Percentiles rank a stretch among this genome's conserved stretches.
Evolutionary conservation across 2,797 vertebrate species (phyloP).

Genomic region (Rhodeus uyekii): DNA sequence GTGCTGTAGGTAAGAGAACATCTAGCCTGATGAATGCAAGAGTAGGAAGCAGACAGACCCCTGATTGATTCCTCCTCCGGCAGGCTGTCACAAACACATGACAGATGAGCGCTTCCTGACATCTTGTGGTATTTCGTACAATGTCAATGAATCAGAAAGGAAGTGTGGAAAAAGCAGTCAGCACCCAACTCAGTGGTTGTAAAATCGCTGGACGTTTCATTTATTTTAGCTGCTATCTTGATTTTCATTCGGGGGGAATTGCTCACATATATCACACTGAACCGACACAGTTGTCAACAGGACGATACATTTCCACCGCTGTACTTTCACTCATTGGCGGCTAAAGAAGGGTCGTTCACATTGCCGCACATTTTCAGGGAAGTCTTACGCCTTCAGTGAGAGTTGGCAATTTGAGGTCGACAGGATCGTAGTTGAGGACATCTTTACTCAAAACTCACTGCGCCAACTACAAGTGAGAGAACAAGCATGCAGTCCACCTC

Average conservation of each 20-base stretch:
- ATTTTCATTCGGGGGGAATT: constrained; percentile 22
- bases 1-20: constrained; percentile 54
- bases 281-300: constrained; percentile 15
- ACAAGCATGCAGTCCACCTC: neutral
- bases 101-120: constrained; percentile 19
- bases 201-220: constrained; percentile 19
- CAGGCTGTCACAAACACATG: constrained; percentile 20
- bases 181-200: constrained; percentile 17
- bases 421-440: neutral
- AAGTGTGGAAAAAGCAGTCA: constrained; percentile 17
- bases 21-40: constrained; percentile 27
- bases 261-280: constrained; percentile 23
- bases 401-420: neutral
- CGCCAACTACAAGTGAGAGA: neutral
- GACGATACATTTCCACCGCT: constrained; percentile 6
- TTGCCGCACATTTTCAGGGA: neutral
- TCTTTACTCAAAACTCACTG: neutral
- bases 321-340: constrained; percentile 17
- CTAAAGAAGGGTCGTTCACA: neutral
- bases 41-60: constrained; percentile 22
- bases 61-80: constrained; percentile 38
- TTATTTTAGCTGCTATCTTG: constrained; percentile 38
- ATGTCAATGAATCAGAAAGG: constrained; percentile 29
- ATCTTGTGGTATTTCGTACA: constrained; percentile 17
- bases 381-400: neutral